These are phyloP conservation scores for Pseudoips prasinana DNA, from an alignment of 2,888 invertebrate species.

Conservation along the genomic window DNA sequence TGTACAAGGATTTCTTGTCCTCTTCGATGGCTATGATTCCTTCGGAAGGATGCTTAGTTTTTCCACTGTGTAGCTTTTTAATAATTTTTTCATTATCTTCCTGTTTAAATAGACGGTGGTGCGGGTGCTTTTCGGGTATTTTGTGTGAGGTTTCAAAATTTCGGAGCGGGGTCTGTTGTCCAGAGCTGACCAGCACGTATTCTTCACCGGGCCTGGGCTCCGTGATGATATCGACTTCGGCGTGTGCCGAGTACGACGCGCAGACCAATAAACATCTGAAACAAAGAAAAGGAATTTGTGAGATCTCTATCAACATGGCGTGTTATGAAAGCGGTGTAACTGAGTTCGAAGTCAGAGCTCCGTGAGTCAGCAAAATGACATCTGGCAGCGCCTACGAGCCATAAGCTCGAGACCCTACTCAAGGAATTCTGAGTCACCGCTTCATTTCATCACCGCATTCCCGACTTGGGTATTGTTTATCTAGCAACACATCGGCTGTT, in stretches of 20 bases:
- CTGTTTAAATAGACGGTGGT: constrained; percentile 51
- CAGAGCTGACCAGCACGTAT: constrained; percentile 84
- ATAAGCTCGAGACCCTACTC: constrained; percentile 40
- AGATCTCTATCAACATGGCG: constrained; percentile 34
- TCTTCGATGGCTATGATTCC: constrained; percentile 75
- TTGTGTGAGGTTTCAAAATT: constrained; percentile 89
- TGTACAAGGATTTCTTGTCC: constrained; percentile 61
- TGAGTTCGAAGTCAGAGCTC: constrained; percentile 49
- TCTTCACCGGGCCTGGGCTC: constrained; percentile 85
- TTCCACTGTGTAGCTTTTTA: constrained; percentile 62
- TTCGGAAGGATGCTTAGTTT: constrained; percentile 62
- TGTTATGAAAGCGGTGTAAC: constrained; percentile 49
- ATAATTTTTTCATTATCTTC: constrained; percentile 73
- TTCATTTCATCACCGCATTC: constrained; percentile 59
- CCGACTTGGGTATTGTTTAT: constrained; percentile 40
- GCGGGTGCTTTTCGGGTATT: constrained; percentile 79
- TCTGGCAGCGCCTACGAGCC: constrained; percentile 58
- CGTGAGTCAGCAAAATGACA: constrained; percentile 68
- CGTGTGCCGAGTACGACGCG: constrained; percentile 62
- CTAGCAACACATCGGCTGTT: constrained; percentile 29
- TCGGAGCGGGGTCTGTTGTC: constrained; percentile 70
- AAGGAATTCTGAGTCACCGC: constrained; percentile 64
- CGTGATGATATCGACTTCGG: constrained; percentile 83
- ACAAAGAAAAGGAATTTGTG: constrained; percentile 48
- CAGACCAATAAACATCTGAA: constrained; percentile 78